A percentile compares a stretch with the other conserved stretches of the same genome.
These are phyloP conservation scores for Halictus rubicundus DNA, from an alignment of 1,140 invertebrate genomes.

Conservation along the genomic window DNA sequence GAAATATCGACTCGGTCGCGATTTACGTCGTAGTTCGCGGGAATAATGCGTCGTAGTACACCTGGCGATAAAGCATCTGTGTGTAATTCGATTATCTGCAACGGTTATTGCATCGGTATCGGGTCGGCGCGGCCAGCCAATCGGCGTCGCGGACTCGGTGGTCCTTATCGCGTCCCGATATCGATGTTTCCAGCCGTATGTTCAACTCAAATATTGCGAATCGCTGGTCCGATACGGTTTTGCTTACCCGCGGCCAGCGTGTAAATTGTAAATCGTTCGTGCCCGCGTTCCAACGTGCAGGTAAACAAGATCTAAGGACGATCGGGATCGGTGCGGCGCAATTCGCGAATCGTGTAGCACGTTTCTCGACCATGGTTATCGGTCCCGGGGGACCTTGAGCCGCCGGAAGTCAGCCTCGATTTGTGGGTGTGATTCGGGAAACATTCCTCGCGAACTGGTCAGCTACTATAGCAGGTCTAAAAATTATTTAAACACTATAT, in stretches of 20 bases:
- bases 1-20: not conserved
- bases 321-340: not conserved
- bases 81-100: slow-evolving; percentile 62
- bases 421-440: not conserved
- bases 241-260: slow-evolving; percentile 31
- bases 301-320: slow-evolving; percentile 47
- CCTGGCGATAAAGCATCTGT: slow-evolving; percentile 55
- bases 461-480: too few relatives aligned
- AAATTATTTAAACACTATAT: too few relatives aligned
- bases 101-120: slow-evolving; percentile 59
- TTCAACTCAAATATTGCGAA: slow-evolving; percentile 62
- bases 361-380: slow-evolving; percentile 21
- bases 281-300: not conserved
- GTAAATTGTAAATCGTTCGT: slow-evolving; percentile 9
- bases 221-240: slow-evolving; percentile 47
- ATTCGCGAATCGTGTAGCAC: slow-evolving; percentile 5
- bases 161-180: slow-evolving; percentile 49
- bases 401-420: not conserved
- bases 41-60: slow-evolving; percentile 53
- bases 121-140: slow-evolving; percentile 20
- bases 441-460: too few relatives aligned
- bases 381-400: slow-evolving; percentile 4
- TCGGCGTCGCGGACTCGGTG: slow-evolving; percentile 19
- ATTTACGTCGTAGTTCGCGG: slow-evolving; percentile 37
- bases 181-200: slow-evolving; percentile 55